phyloP scores from a whole-genome alignment of 2,888 invertebrate species.

The Rhodophaea formosa region DNA sequence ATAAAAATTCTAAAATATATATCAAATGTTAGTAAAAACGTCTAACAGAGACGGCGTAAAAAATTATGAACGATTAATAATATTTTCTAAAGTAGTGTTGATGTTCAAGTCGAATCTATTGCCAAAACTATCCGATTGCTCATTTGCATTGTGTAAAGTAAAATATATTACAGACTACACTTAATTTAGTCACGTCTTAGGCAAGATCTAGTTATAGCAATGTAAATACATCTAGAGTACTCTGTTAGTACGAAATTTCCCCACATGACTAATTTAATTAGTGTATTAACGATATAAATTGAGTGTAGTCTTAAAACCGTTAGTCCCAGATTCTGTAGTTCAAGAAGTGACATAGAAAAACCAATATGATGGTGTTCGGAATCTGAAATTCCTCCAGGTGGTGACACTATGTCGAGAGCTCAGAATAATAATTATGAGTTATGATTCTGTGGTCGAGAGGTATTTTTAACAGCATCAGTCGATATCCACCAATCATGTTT shows the following conservation, averaged over 20 bases:
- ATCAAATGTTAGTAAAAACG: too few species aligned
- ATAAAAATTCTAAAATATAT: too few species aligned
- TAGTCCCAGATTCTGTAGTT: not conserved
- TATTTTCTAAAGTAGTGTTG: too few species aligned
- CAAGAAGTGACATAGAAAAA: not conserved
- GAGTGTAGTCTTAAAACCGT: not conserved
- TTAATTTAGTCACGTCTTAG: not conserved
- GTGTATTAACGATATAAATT: not conserved
- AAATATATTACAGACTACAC: not conserved
- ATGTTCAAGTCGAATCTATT: not conserved
- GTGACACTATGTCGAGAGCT: too few species aligned
- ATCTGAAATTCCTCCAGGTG: too few species aligned
- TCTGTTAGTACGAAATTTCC: not conserved
- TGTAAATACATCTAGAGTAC: slow-evolving; percentile 12
- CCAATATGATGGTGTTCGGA: too few species aligned
- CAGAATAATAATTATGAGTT: too few species aligned
- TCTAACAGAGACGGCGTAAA: too few species aligned
- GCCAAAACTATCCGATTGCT: slow-evolving; percentile 1
- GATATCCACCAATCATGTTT: too few species aligned
- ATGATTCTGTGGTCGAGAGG: too few species aligned
- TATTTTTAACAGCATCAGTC: too few species aligned
- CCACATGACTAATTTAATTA: not conserved
- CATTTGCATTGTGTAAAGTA: not conserved
- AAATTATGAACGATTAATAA: too few species aligned
- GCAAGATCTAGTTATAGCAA: not conserved